Conservation (phyloP, 2,113 vertebrate species). For the Sinosuthora webbiana region DNA sequence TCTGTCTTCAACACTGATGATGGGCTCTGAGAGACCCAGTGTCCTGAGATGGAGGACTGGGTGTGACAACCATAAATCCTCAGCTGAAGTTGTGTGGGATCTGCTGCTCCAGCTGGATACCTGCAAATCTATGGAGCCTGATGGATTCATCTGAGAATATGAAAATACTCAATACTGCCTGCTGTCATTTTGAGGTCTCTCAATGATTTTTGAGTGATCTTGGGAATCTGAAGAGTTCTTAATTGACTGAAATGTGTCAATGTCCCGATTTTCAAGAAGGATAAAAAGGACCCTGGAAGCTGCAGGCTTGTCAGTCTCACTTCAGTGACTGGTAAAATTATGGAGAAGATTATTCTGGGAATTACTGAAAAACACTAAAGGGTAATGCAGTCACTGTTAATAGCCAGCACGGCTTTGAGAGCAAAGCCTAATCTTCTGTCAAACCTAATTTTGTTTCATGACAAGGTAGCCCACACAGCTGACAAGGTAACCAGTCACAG, state of each 20-base stretch:
- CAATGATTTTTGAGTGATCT: not conserved
- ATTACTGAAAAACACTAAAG: not conserved
- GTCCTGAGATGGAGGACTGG: not conserved
- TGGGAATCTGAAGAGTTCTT: not conserved
- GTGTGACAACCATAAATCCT: not conserved
- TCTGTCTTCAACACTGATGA: not conserved
- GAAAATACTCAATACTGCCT: not conserved
- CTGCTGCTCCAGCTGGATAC: not conserved
- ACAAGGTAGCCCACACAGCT: not conserved
- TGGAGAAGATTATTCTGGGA: not conserved
- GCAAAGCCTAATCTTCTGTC: not conserved
- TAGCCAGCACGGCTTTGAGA: not conserved
- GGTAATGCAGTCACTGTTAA: too few relatives aligned
- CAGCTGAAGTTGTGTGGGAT: not conserved
- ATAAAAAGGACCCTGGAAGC: not conserved
- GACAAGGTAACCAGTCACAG: too few relatives aligned
- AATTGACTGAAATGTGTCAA: not conserved
- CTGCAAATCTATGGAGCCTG: not conserved
- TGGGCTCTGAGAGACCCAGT: not conserved
- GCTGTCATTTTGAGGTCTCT: not conserved
- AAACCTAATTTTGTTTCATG: not conserved
- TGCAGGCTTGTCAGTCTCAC: not conserved
- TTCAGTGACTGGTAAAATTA: not conserved
- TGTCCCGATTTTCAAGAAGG: accelerated
- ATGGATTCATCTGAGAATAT: not conserved